These are phyloP conservation scores for Rhagium mordax DNA, from an alignment of 2,888 invertebrate genomes.

Conservation along the genomic window DNA sequence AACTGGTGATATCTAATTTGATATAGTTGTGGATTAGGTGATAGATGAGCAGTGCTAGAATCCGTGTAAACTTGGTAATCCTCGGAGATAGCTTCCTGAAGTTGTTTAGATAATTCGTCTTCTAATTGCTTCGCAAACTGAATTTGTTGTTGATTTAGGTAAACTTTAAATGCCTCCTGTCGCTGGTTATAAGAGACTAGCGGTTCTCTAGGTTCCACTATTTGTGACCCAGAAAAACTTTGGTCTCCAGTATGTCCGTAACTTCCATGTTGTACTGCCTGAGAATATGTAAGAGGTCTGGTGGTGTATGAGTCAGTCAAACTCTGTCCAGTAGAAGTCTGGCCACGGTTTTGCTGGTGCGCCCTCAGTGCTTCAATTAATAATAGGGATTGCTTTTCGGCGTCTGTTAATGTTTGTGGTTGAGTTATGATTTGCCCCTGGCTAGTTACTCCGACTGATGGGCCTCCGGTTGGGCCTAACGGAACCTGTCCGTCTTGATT, in stretches of 20 bases:
- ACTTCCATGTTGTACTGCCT: background rate
- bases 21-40: background rate
- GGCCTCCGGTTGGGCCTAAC: background rate
- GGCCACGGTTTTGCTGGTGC: background rate
- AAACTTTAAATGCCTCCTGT: conserved; percentile 7
- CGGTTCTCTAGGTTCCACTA: background rate
- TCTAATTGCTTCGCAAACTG: conserved; percentile 12
- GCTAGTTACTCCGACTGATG: conserved; percentile 1
- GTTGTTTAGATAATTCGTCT: conserved; percentile 5
- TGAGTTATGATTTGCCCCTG: conserved; percentile 34
- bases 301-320: background rate
- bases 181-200: background rate
- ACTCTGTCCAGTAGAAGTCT: background rate
- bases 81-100: background rate
- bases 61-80: background rate
- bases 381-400: conserved; percentile 51
- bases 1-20: background rate
- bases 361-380: conserved; percentile 42
- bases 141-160: conserved; percentile 8
- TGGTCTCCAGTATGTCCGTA: background rate
- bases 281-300: background rate
- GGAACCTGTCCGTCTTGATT: background rate
- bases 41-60: background rate
- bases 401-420: conserved; percentile 33
- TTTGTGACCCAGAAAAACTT: background rate